Conservation (phyloP, 2,888 invertebrate genomes). For the Eupithecia pulchellata region DNA sequence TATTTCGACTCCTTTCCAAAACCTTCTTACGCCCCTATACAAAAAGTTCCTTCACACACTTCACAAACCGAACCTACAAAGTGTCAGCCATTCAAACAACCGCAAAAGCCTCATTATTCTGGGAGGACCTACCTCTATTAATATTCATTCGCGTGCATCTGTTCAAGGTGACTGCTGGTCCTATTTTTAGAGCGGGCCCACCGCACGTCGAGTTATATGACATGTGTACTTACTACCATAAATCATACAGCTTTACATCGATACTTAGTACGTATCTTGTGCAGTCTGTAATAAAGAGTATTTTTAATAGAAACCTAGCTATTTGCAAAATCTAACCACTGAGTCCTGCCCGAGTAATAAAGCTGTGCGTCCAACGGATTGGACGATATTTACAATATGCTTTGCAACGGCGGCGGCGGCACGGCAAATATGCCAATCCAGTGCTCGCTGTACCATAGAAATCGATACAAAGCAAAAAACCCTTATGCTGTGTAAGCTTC, state of each 20-base stretch:
- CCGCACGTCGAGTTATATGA: neutral
- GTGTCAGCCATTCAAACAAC: constrained; percentile 1
- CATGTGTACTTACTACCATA: neutral
- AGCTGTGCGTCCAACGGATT: no score
- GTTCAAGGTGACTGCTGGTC: constrained; percentile 10
- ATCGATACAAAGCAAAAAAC: no score
- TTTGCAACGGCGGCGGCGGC: no score
- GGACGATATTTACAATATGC: no score
- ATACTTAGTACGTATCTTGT: neutral
- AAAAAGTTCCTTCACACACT: neutral
- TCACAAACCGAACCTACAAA: neutral
- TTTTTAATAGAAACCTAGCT: neutral
- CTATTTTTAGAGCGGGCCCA: constrained; percentile 7
- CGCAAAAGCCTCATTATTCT: neutral
- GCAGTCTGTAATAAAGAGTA: neutral
- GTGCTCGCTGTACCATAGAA: no score
- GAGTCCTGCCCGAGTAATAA: no score
- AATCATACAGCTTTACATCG: neutral
- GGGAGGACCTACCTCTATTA: neutral
- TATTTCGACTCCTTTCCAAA: neutral
- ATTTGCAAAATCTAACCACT: neutral
- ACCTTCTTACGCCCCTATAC: neutral
- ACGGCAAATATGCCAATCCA: no score
- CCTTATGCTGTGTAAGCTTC: no score
- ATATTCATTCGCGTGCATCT: constrained; percentile 11